Conservation (phyloP, 53 echinoderm and acorn worm species). For the Zoroaster sp. region DNA sequence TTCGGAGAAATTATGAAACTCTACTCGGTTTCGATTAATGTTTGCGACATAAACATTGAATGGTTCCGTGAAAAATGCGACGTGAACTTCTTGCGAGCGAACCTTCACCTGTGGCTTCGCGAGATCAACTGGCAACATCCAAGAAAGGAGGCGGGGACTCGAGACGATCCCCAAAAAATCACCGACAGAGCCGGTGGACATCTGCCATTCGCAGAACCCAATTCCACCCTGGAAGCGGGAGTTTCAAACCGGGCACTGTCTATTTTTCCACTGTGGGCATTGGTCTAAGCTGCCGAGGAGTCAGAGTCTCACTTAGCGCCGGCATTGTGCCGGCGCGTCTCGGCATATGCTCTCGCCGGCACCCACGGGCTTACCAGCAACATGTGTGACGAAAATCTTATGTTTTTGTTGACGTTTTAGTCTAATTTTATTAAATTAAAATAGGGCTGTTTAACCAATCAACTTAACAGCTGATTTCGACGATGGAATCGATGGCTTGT, state of each 20-base stretch:
- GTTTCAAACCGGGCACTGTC: conserved; percentile 22
- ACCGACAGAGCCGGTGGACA: conserved; percentile 53
- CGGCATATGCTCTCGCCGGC: conserved; percentile 1
- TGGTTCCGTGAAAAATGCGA: conserved; percentile 8
- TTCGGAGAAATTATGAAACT: conserved; percentile 11
- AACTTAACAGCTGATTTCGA: conserved; percentile 5
- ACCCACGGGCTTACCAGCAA: background rate
- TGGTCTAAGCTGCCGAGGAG: conserved; percentile 7
- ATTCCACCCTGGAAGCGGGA: conserved; percentile 26
- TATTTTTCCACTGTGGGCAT: conserved; percentile 43
- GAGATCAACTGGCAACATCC: conserved; percentile 51
- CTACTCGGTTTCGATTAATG: background rate
- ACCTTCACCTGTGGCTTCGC: conserved; percentile 47
- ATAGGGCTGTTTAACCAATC: background rate
- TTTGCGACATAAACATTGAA: conserved; percentile 39
- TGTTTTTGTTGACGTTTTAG: conserved; percentile 32
- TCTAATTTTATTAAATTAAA: conserved; percentile 29
- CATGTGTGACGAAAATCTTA: conserved; percentile 4
- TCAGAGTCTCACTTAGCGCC: conserved; percentile 18
- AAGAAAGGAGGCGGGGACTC: conserved; percentile 43
- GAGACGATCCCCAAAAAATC: conserved; percentile 48
- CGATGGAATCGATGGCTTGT: background rate
- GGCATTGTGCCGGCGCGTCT: conserved; percentile 31
- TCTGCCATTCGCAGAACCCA: conserved; percentile 56
- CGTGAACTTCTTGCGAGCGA: conserved; percentile 30